A percentile compares a stretch with the other conserved stretches of the same genome.
Evolutionary conservation across 2,797 vertebrate species (phyloP).

Genomic region (Coluber constrictor): DNA sequence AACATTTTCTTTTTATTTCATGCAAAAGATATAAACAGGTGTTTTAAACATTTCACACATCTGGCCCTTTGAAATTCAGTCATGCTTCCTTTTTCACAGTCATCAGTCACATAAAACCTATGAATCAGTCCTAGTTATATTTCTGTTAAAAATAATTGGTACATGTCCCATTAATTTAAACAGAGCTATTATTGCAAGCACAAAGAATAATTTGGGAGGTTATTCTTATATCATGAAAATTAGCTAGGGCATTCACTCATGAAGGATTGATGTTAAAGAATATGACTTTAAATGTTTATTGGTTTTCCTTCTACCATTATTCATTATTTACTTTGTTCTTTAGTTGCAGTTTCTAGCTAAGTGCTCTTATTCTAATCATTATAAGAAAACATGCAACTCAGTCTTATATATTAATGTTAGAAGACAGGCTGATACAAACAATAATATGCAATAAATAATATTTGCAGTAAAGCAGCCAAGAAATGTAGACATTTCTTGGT

Average conservation of each 20-base stretch:
- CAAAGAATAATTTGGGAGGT: not conserved
- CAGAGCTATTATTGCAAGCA: not conserved
- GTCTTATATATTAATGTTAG: not conserved
- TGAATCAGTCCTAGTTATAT: not conserved
- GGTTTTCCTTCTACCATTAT: constrained; percentile 14
- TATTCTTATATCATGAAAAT: not conserved
- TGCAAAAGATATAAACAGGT: not conserved
- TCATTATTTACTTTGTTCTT: constrained; percentile 24
- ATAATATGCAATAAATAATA: not conserved
- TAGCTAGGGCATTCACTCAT: not conserved
- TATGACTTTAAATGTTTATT: constrained; percentile 13
- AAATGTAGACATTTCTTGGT: not conserved
- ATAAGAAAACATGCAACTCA: not conserved
- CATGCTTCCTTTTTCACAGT: not conserved
- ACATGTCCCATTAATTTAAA: constrained; percentile 5
- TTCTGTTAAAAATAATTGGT: constrained; percentile 12
- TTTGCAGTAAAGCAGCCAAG: not conserved
- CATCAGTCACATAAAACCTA: not conserved
- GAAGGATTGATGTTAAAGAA: not conserved
- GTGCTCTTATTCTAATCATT: not conserved
- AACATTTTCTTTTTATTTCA: not conserved
- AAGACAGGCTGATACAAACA: not conserved
- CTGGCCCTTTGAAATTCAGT: not conserved
- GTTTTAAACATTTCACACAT: not conserved
- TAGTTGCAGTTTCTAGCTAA: constrained; percentile 4